Evolutionary conservation across 2,888 invertebrate genomes (phyloP), one percentile per base, ranked within the genome.

Genomic region (Odontocerum albicorne): DNA sequence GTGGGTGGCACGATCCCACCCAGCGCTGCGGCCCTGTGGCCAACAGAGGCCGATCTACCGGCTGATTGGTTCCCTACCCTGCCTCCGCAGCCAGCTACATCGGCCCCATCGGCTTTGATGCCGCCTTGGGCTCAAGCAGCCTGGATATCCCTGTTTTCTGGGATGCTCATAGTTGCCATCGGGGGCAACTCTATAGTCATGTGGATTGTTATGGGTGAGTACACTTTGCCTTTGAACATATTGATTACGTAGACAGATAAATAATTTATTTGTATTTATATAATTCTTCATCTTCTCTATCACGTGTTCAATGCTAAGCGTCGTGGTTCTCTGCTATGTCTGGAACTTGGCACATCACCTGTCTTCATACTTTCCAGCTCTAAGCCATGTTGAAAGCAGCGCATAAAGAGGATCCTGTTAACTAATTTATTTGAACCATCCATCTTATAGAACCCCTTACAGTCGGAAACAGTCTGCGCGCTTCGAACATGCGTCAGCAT

Each of bases 171-270:
- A 6, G 83, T 89, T 2, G 90, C 92, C 1, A 87, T 90, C 38
- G 86, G 89, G 1, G 96, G 96, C 16, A 96, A 96, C 67, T 81
- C 87, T 35, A 90, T 94, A 59, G 95, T 96, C 44, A 90, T 95
- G 64, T 96, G 95, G 96, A 95, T 96, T 64, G 92, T 96, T 7
- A 82, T 85, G 64, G 90, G 90, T 89, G 71, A 79, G 75, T 66
- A 17, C 12, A 31, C 12, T 31, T 31, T n/a, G 10, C 6, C 6
- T 4, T 3, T 2, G 12, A n/a, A n/a, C 10, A 8, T 27, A 27
- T 27, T 27, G 10, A 7, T 1, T 27, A 1, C 1, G 10, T 27
- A 8, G 7, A n/a, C n/a, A n/a, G n/a, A n/a, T n/a, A n/a, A n/a
- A n/a, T n/a, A n/a, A n/a, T n/a, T n/a, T n/a, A n/a, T n/a, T n/a